These are phyloP conservation scores for Sander lucioperca DNA, from an alignment of 2,113 vertebrate species.

Conservation along the genomic window DNA sequence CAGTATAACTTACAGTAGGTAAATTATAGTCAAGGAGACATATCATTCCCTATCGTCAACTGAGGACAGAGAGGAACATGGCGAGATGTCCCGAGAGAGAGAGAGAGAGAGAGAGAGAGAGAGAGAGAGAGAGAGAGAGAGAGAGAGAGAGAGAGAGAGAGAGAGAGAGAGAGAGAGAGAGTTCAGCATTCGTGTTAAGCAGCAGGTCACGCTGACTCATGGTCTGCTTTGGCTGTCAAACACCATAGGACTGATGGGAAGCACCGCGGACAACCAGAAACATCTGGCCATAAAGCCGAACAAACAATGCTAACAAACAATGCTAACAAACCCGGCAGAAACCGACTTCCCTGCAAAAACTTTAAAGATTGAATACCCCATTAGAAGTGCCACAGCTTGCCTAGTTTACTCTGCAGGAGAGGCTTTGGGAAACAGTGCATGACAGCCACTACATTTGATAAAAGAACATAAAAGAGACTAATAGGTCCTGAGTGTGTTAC, in stretches of 20 bases:
- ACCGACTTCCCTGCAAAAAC: conserved; percentile 12
- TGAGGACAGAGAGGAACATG: background rate
- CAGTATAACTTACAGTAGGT: no score
- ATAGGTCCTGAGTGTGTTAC: background rate
- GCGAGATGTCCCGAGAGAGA: background rate
- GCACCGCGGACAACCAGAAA: conserved; percentile 55
- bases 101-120: no score
- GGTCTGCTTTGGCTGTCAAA: conserved; percentile 39
- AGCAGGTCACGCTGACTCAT: conserved; percentile 51
- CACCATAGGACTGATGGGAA: conserved; percentile 31
- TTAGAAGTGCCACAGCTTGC: conserved; percentile 59
- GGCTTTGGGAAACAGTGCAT: background rate
- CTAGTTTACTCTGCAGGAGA: conserved; percentile 52
- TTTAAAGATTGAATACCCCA: conserved; percentile 36
- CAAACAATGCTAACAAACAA: conserved; percentile 43
- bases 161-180: no score
- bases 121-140: no score
- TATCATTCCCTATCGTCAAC: background rate
- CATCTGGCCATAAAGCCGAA: conserved; percentile 54
- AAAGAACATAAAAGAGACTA: background rate
- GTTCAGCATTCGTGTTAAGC: background rate
- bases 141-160: conserved; percentile 2
- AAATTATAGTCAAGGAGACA: no score
- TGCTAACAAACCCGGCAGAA: conserved; percentile 30
- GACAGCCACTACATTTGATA: background rate